A percentile compares a stretch with the other conserved stretches of the same genome.
Evolutionary conservation across 1,140 invertebrate species (phyloP).

Genomic region (Caligus rogercresseyi): DNA sequence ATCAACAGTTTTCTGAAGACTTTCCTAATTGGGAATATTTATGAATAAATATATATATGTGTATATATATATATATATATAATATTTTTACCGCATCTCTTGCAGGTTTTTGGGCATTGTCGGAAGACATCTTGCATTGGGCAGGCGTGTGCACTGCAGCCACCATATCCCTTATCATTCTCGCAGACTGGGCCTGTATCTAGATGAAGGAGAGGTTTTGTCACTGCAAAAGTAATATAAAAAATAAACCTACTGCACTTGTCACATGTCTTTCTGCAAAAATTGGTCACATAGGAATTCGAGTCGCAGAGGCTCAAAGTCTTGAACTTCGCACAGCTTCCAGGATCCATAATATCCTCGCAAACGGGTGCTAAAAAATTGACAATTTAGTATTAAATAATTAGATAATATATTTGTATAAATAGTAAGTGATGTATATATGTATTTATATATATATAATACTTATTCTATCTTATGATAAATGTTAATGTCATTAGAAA

Average conservation of each 20-base stretch:
- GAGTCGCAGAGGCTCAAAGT: neutral
- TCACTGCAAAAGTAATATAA: too few relatives aligned
- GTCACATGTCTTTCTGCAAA: neutral
- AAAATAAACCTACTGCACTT: neutral
- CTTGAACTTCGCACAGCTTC: neutral
- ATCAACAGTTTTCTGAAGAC: too few relatives aligned
- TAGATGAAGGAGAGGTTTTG: too few relatives aligned
- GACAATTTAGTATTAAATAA: too few relatives aligned
- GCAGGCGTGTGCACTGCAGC: neutral
- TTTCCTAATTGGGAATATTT: too few relatives aligned
- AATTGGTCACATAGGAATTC: neutral
- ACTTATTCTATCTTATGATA: too few relatives aligned
- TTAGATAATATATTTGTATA: too few relatives aligned
- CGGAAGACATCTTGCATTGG: neutral
- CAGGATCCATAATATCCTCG: neutral
- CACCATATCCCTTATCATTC: neutral
- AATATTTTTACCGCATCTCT: neutral
- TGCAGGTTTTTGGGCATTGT: neutral
- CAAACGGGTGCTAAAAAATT: neutral
- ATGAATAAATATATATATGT: too few relatives aligned
- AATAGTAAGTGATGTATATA: too few relatives aligned
- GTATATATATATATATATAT: too few relatives aligned
- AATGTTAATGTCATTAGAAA: too few relatives aligned
- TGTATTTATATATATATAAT: too few relatives aligned
- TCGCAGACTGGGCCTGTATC: neutral